Evolutionary conservation across 1,140 invertebrate genomes (phyloP).

Genomic region (Lepidurus arcticus): DNA sequence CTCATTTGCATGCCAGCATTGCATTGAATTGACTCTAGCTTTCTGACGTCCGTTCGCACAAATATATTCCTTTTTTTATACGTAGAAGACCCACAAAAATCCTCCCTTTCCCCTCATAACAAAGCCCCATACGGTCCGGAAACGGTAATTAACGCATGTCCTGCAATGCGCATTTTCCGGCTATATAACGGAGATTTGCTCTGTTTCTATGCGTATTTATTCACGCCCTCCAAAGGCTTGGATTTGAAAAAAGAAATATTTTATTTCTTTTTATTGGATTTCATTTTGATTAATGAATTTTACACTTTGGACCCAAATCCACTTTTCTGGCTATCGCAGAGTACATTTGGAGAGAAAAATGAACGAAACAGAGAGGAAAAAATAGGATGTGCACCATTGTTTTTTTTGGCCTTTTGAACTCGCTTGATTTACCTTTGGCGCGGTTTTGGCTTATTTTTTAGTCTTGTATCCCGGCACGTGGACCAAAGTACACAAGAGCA

Average conservation of each 20-base stretch:
- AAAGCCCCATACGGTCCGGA: neutral
- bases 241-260: neutral
- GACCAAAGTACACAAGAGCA: constrained; percentile 13
- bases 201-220: neutral
- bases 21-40: neutral
- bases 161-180: neutral
- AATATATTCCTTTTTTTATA: neutral
- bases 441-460: constrained; percentile 13
- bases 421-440: neutral
- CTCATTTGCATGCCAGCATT: neutral
- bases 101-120: neutral
- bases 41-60: neutral
- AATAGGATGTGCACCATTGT: neutral
- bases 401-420: neutral
- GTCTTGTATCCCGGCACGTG: constrained; percentile 7
- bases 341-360: too few species aligned
- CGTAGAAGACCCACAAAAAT: neutral
- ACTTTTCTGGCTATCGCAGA: too few species aligned
- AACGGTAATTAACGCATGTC: constrained; percentile 16
- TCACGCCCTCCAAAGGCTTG: neutral
- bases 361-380: too few species aligned
- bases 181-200: neutral
- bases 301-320: too few species aligned
- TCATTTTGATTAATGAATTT: too few species aligned
- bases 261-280: too few species aligned